phyloP scores from a whole-genome alignment of 2,797 vertebrate genomes.

The Stomatorhinus walkeri region DNA sequence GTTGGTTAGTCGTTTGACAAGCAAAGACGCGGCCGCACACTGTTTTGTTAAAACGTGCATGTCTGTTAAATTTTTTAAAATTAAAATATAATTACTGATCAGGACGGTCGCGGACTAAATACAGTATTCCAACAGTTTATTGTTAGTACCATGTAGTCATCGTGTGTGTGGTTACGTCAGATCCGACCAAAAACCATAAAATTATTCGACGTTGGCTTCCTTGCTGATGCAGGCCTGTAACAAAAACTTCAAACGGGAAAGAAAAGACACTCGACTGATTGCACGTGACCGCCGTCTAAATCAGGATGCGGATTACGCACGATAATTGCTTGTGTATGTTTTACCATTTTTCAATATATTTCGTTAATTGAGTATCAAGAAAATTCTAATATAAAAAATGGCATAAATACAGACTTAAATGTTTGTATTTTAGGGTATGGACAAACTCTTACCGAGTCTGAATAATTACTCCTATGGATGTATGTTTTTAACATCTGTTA shows the following conservation, averaged over 20 bases:
- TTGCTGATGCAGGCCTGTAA: neutral
- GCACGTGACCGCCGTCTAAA: neutral
- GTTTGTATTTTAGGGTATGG: neutral
- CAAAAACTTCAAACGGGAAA: neutral
- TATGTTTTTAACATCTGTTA: neutral
- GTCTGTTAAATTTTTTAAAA: neutral
- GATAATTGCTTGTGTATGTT: neutral
- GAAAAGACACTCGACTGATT: neutral
- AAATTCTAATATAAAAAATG: neutral
- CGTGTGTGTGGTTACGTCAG: neutral
- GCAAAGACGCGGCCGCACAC: neutral
- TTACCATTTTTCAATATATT: neutral
- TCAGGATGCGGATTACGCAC: neutral
- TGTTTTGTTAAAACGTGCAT: neutral
- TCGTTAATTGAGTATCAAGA: neutral
- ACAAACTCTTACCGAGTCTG: neutral
- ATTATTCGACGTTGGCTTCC: neutral
- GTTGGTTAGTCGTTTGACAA: neutral
- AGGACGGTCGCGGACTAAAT: neutral
- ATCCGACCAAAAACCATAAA: neutral
- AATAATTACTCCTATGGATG: too few relatives aligned
- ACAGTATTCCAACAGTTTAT: neutral
- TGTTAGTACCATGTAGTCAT: neutral
- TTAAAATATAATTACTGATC: neutral
- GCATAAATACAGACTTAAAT: neutral